Evolutionary conservation across 2,888 invertebrate genomes (phyloP).

Genomic region (Orchesellides sinensis): DNA sequence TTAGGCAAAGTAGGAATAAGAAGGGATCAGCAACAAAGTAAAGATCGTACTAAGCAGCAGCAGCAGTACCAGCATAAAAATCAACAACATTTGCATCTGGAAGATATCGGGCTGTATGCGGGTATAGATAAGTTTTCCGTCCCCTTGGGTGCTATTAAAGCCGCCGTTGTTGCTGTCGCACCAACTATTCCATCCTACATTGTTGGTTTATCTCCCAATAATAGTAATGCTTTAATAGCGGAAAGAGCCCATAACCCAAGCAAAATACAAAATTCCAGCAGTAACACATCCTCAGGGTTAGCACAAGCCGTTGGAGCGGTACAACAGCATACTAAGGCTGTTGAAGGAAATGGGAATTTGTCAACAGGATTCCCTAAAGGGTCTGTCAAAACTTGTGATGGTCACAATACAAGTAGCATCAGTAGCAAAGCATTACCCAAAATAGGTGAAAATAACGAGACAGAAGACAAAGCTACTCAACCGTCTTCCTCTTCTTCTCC

Average conservation of each 20-base stretch:
- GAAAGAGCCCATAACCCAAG: slow-evolving; percentile 29
- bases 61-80: slow-evolving; percentile 17
- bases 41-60: slow-evolving; percentile 40
- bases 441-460: slow-evolving; percentile 56
- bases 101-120: slow-evolving; percentile 66
- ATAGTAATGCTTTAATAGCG: slow-evolving; percentile 35
- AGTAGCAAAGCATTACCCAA: neutral
- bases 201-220: slow-evolving; percentile 29
- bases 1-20: slow-evolving; percentile 30
- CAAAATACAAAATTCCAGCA: slow-evolving; percentile 44
- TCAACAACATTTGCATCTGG: slow-evolving; percentile 65
- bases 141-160: slow-evolving; percentile 69
- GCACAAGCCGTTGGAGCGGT: slow-evolving; percentile 12
- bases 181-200: slow-evolving; percentile 66
- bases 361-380: slow-evolving; percentile 61
- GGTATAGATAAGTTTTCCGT: slow-evolving; percentile 67
- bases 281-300: neutral
- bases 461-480: slow-evolving; percentile 34
- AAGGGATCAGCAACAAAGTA: slow-evolving; percentile 59
- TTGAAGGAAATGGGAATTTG: slow-evolving; percentile 57
- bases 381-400: slow-evolving; percentile 36
- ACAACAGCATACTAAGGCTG: slow-evolving; percentile 1
- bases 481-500: neutral
- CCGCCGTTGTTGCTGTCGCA: slow-evolving; percentile 61
- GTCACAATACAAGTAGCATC: slow-evolving; percentile 17